Evolutionary conservation across 1,140 invertebrate genomes (phyloP).

Genomic region (Atopsyche davidsoni): DNA sequence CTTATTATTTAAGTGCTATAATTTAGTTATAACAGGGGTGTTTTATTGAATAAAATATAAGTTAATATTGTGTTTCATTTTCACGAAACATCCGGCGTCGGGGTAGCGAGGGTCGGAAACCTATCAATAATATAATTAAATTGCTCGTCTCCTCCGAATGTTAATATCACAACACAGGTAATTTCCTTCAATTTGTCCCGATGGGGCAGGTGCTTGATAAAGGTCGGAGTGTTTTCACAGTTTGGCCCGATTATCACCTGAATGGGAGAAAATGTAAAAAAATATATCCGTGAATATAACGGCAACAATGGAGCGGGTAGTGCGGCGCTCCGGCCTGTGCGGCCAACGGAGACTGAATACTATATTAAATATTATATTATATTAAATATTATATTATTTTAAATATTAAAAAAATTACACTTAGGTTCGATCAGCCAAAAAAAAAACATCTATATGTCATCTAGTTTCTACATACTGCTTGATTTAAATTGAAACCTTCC

Average conservation of each 20-base stretch:
- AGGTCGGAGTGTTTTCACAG: constrained; percentile 20
- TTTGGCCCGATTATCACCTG: constrained; percentile 13
- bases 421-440: too few species aligned
- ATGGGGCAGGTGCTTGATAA: constrained; percentile 16
- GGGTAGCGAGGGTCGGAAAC: constrained; percentile 21
- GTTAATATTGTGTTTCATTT: constrained; percentile 26
- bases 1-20: not conserved
- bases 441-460: too few species aligned
- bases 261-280: constrained; percentile 12
- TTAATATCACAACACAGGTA: constrained; percentile 28
- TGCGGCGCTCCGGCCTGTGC: too few species aligned
- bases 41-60: too few species aligned
- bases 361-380: too few species aligned
- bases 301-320: not conserved
- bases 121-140: constrained; percentile 32
- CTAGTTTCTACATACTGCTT: too few species aligned
- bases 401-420: too few species aligned
- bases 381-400: too few species aligned
- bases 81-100: constrained; percentile 27
- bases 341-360: too few species aligned
- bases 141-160: constrained; percentile 17
- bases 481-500: too few species aligned
- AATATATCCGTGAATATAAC: constrained; percentile 7
- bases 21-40: not conserved
- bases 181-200: constrained; percentile 25